phyloP scores from a whole-genome alignment of 1,140 invertebrate species.

The Andrena cerasifolii region DNA sequence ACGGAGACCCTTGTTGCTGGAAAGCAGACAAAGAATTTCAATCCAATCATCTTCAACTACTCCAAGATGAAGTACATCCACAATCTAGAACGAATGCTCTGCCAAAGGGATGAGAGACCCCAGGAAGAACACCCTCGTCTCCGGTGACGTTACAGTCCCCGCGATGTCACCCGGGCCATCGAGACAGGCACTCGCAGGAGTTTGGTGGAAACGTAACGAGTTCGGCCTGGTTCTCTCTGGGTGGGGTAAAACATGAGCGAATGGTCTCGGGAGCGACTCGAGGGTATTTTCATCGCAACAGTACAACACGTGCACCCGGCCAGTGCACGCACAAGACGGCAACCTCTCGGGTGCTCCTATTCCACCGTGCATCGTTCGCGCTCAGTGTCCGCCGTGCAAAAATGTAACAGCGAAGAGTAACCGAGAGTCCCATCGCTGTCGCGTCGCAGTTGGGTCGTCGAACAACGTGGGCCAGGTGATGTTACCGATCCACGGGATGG shows the following conservation, averaged over 20 bases:
- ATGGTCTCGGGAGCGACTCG: slow-evolving; percentile 68
- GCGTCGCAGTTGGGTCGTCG: not conserved
- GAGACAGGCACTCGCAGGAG: not conserved
- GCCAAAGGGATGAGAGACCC: no score
- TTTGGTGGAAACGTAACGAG: slow-evolving; percentile 50
- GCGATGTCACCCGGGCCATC: no score
- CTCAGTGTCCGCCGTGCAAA: not conserved
- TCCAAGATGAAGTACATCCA: no score
- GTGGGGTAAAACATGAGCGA: slow-evolving; percentile 71
- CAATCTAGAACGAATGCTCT: no score
- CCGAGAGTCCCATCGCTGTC: not conserved
- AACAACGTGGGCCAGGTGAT: slow-evolving; percentile 24
- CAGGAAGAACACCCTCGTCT: no score
- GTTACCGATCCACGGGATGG: slow-evolving; percentile 49
- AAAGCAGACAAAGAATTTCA: no score
- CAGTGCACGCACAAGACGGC: slow-evolving; percentile 61
- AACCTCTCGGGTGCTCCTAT: slow-evolving; percentile 10
- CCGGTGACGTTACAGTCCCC: no score
- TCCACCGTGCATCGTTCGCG: slow-evolving; percentile 12
- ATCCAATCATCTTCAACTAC: no score
- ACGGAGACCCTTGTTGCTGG: no score
- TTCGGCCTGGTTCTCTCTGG: slow-evolving; percentile 50
- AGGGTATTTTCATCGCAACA: slow-evolving; percentile 78
- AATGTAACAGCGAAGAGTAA: not conserved
- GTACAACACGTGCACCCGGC: slow-evolving; percentile 75